These are phyloP conservation scores for Gymnoscopelus microlampas DNA, from an alignment of 2,797 vertebrate genomes.

Conservation along the genomic window DNA sequence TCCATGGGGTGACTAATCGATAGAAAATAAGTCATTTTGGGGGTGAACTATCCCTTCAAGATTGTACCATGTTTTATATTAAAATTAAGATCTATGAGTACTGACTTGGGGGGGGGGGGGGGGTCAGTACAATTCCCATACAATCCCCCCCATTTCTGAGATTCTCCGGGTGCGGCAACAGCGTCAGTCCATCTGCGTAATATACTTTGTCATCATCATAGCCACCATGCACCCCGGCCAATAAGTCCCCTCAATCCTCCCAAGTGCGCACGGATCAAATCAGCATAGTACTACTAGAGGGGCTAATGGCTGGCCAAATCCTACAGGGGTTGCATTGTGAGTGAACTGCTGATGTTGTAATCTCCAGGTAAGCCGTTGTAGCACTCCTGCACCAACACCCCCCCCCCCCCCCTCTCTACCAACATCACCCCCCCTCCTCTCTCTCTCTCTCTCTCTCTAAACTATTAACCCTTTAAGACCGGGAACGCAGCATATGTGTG, in stretches of 20 bases:
- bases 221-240: neutral
- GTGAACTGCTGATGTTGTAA: conserved; percentile 68
- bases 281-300: neutral
- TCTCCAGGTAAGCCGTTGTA: conserved; percentile 69
- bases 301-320: conserved; percentile 41
- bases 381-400: conserved; percentile 16
- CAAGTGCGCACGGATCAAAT: neutral
- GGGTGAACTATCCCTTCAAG: no score
- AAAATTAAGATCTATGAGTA: no score
- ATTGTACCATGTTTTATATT: no score
- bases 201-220: conserved; percentile 3
- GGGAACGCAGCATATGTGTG: no score
- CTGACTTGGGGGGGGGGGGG: no score
- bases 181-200: no score
- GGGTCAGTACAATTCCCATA: no score
- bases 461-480: no score
- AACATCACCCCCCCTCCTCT: neutral
- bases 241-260: conserved; percentile 10
- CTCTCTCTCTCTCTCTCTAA: conserved; percentile 22
- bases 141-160: no score
- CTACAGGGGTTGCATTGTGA: conserved; percentile 34
- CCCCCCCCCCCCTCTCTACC: neutral
- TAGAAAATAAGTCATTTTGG: no score
- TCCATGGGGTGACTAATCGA: no score
- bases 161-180: no score